phyloP scores from a whole-genome alignment of 1,140 invertebrate species.

The Chironomus tepperi region DNA sequence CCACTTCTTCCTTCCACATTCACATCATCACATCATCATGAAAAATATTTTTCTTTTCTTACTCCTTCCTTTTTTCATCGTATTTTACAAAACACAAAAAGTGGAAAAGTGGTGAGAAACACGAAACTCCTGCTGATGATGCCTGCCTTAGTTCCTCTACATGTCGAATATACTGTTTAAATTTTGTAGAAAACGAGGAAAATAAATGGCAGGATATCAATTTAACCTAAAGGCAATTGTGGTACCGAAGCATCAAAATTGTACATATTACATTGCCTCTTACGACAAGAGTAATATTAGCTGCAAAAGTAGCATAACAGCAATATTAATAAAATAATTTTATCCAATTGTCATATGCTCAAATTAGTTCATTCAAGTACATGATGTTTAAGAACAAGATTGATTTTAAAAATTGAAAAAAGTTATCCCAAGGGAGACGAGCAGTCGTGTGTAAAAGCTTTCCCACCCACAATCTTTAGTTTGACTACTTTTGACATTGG shows the following conservation, averaged over 20 bases:
- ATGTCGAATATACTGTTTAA: background rate
- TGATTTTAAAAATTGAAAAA: too few species aligned
- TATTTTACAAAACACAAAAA: background rate
- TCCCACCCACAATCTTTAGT: background rate
- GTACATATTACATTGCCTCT: background rate
- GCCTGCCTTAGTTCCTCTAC: too few species aligned
- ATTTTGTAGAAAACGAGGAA: background rate
- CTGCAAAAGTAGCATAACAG: background rate
- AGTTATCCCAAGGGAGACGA: background rate
- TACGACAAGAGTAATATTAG: too few species aligned
- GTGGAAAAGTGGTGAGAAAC: background rate
- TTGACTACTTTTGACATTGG: too few species aligned
- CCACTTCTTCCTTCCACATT: background rate
- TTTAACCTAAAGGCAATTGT: constrained; percentile 13
- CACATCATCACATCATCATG: background rate
- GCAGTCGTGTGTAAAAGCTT: background rate
- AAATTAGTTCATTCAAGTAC: too few species aligned
- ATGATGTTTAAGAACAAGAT: too few species aligned
- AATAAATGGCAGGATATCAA: constrained; percentile 13
- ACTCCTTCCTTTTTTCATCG: background rate
- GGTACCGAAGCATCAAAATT: background rate
- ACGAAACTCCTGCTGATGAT: too few species aligned
- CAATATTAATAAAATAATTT: too few species aligned
- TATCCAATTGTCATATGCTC: too few species aligned
- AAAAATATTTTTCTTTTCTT: background rate